A percentile compares a stretch with the other conserved stretches of the same genome.
These are phyloP conservation scores for Petrophora chlorosata DNA, from an alignment of 2,888 invertebrate genomes.

Conservation along the genomic window DNA sequence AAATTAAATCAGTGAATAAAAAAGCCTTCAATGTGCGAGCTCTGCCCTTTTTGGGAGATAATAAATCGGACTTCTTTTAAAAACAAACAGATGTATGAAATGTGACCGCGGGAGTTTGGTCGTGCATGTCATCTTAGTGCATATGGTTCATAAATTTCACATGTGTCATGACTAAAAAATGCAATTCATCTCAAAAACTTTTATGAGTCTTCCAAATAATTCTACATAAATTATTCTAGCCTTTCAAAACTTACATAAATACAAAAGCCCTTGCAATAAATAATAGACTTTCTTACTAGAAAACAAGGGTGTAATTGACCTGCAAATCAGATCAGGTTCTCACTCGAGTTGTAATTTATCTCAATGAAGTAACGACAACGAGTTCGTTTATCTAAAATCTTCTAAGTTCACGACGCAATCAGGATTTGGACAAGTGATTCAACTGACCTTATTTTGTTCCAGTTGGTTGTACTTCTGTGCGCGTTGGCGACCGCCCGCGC, in stretches of 20 bases:
- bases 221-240: no score
- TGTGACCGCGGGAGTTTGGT: background rate
- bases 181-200: no score
- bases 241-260: no score
- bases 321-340: constrained; percentile 12
- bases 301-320: constrained; percentile 3
- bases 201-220: no score
- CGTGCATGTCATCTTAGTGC: no score
- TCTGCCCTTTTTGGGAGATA: constrained; percentile 7
- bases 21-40: constrained; percentile 25
- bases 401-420: constrained; percentile 18
- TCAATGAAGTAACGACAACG: constrained; percentile 16
- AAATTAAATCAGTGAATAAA: constrained; percentile 19
- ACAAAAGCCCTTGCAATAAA: background rate
- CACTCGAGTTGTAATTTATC: constrained; percentile 10
- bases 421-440: constrained; percentile 16
- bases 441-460: constrained; percentile 41
- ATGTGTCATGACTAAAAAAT: no score
- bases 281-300: background rate
- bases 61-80: constrained; percentile 6
- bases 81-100: no score
- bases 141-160: no score
- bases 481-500: constrained; percentile 83
- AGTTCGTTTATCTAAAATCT: constrained; percentile 23
- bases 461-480: constrained; percentile 82